Conservation (phyloP, 2,113 vertebrate genomes). For the Malurus elegans region DNA sequence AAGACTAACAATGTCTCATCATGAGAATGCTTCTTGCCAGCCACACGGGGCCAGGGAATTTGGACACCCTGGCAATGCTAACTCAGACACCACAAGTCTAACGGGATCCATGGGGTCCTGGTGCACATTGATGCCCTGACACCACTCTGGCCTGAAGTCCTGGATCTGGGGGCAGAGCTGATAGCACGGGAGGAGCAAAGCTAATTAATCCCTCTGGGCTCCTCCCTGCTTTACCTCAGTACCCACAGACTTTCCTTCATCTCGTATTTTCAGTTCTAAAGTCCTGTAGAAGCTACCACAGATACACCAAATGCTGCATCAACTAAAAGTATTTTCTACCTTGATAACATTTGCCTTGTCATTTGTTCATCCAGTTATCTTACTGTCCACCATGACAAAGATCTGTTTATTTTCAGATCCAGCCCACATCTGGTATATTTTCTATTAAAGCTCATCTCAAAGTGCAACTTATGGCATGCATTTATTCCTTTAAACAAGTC, state of each 20-base stretch:
- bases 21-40: background rate
- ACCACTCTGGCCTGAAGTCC: background rate
- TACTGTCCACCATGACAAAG: background rate
- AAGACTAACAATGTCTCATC: background rate
- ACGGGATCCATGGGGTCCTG: background rate
- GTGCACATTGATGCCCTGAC: rapidly evolving
- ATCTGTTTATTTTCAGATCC: background rate
- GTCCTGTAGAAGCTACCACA: background rate
- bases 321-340: background rate
- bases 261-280: background rate
- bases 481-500: background rate
- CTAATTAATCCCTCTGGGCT: background rate
- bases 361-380: background rate
- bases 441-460: background rate
- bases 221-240: background rate
- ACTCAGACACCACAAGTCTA: background rate
- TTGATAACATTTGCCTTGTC: background rate
- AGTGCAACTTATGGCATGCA: background rate
- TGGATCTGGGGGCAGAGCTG: background rate
- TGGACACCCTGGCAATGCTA: rapidly evolving
- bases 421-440: background rate
- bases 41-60: background rate
- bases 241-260: background rate
- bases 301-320: background rate
- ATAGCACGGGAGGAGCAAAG: background rate